Percentiles rank a stretch among this genome's conserved stretches.
phyloP scores from a whole-genome alignment of 2,113 vertebrate species.

The Bombycilla garrulus region DNA sequence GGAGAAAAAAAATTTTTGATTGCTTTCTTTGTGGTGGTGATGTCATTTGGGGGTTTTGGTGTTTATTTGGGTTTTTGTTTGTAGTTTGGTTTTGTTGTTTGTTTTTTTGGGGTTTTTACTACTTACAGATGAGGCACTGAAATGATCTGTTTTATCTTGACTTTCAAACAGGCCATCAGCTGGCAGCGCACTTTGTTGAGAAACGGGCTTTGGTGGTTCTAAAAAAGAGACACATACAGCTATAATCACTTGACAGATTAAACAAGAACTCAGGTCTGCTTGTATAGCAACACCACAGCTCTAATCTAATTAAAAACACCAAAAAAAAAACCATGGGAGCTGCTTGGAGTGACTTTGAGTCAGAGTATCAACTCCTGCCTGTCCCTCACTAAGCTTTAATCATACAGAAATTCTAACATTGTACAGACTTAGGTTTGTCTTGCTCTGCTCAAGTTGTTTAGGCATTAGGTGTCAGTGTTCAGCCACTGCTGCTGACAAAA shows the following conservation, averaged over 20 bases:
- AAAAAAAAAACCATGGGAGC: neutral
- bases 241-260: neutral
- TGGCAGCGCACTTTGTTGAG: constrained; percentile 16
- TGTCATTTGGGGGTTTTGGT: neutral
- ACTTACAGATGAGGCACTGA: constrained; percentile 75
- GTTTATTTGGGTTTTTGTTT: neutral
- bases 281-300: neutral
- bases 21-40: neutral
- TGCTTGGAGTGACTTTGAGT: neutral
- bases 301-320: neutral
- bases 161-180: constrained; percentile 77
- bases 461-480: constrained; percentile 23
- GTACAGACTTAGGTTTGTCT: neutral
- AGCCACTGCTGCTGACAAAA: neutral
- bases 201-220: constrained; percentile 75
- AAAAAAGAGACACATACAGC: neutral
- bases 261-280: neutral
- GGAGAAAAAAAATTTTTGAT: neutral
- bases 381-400: neutral
- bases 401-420: neutral
- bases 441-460: neutral
- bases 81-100: neutral
- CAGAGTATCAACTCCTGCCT: neutral
- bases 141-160: constrained; percentile 76
- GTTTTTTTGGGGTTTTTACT: neutral